A percentile compares a stretch with the other conserved stretches of the same genome.
These are phyloP conservation scores for Diarsia dahlii DNA, from an alignment of 2,888 invertebrate species.

Conservation along the genomic window DNA sequence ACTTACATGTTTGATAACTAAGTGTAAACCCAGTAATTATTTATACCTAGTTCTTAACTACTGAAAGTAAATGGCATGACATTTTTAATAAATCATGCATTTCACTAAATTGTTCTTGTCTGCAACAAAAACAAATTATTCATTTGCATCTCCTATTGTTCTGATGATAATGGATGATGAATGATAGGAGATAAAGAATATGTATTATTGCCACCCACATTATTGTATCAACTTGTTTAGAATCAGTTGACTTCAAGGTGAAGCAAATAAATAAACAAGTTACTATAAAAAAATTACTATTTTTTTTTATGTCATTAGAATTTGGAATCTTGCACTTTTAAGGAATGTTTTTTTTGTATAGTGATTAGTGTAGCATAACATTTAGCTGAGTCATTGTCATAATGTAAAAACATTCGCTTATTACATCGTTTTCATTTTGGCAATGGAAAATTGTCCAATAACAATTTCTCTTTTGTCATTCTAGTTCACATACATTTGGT, in stretches of 20 bases:
- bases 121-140: background rate
- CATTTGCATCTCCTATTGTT: background rate
- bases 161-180: background rate
- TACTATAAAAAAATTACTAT: background rate
- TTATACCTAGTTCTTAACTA: background rate
- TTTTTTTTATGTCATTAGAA: constrained; percentile 47
- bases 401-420: background rate
- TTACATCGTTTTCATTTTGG: background rate
- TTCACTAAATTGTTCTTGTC: background rate
- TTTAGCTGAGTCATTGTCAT: background rate
- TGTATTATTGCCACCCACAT: constrained; percentile 3
- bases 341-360: background rate
- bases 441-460: background rate
- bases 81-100: background rate
- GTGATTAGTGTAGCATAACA: too few species aligned
- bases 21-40: background rate
- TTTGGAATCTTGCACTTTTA: background rate
- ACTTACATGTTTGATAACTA: background rate
- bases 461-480: background rate
- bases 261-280: constrained; percentile 21
- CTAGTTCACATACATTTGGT: background rate
- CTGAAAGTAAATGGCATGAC: background rate
- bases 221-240: constrained; percentile 17
- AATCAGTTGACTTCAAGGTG: constrained; percentile 50
- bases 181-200: constrained; percentile 10